Base-by-base conservation (phyloP, 1,140 invertebrate genomes). In the Leptopilina boulardi region DNA sequence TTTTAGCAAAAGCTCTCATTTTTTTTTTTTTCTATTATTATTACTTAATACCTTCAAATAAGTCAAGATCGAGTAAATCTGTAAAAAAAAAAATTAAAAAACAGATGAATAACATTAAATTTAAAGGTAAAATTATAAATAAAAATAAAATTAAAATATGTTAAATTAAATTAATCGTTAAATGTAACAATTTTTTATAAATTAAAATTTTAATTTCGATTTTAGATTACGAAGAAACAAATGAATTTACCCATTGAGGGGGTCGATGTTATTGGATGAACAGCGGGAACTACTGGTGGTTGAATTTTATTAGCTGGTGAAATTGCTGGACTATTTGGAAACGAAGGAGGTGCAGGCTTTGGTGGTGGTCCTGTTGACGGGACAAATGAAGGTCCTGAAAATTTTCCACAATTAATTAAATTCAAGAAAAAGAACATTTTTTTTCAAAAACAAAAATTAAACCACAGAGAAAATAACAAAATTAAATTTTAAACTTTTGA, bases 271-370 rank as follows among this genome's bases (percentile, higher is more conserved):
- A 88, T 82, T 54, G 84, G 79, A 26, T 87, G 83, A 30, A 84
- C 75, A 74, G 85, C 75, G 56, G 84, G 84, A 78, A 84, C 74
- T 9, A 87, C 84, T 30, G 72, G 75, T n/a, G 83, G 10, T 70
- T 84, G 71, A 38, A 83, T 18, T 51, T 51, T 73, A 74, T 86
- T 87, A 10, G 87, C 77, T 18, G 87, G 84, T 21, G 88, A 85
- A 41, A 79, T 75, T 51, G 74, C 85, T 72, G 90, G 90, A 81
- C 90, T 91, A 71, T 87, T 91, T 78, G 89, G 89, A 86, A 91
- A 91, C 5, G 90, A 90, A 42, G 89, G 89, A 41, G 89, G 89
- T 74, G 88, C 87, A 74, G 90, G 89, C 78, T 91, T 91, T 66
- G 90, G 89, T 21, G 90, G 89, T 44, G 86, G 86, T 66, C 59